phyloP scores from a whole-genome alignment of 2,888 invertebrate species.

The Ceriagrion tenellum region DNA sequence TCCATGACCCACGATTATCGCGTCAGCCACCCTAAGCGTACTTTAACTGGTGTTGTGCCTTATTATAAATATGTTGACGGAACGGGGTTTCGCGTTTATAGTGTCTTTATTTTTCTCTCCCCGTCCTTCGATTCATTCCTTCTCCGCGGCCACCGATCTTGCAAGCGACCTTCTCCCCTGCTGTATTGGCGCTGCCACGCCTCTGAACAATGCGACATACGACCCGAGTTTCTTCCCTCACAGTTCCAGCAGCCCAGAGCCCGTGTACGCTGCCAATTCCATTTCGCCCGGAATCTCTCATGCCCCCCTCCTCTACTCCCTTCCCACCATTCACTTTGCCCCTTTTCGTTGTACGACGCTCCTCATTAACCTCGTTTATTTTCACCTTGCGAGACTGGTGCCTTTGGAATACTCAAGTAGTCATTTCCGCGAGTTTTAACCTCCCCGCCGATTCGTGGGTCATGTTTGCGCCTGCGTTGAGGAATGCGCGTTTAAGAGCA shows the following conservation, averaged over 20 bases:
- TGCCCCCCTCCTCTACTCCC: not conserved
- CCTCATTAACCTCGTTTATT: not conserved
- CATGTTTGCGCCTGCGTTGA: not conserved
- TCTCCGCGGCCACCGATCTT: not conserved
- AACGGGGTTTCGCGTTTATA: not conserved
- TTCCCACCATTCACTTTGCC: not conserved
- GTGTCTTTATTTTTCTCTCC: not conserved
- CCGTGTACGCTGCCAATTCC: not conserved
- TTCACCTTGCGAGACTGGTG: not conserved
- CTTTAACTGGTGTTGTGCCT: too few relatives aligned
- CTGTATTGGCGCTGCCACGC: not conserved
- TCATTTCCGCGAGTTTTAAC: not conserved
- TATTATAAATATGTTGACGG: not conserved
- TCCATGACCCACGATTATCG: too few relatives aligned
- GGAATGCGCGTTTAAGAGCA: not conserved
- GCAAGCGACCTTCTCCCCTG: not conserved
- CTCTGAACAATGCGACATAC: not conserved
- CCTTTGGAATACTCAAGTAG: not conserved
- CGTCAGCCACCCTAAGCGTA: too few relatives aligned
- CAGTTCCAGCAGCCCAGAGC: not conserved
- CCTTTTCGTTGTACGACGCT: not conserved
- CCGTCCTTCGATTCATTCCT: not conserved
- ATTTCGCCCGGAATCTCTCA: not conserved
- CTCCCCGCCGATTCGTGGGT: not conserved
- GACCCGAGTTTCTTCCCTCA: not conserved